Evolutionary conservation across 2,888 invertebrate genomes (phyloP), one percentile per base, ranked within the genome.

Genomic region (Morinoia aosen): DNA sequence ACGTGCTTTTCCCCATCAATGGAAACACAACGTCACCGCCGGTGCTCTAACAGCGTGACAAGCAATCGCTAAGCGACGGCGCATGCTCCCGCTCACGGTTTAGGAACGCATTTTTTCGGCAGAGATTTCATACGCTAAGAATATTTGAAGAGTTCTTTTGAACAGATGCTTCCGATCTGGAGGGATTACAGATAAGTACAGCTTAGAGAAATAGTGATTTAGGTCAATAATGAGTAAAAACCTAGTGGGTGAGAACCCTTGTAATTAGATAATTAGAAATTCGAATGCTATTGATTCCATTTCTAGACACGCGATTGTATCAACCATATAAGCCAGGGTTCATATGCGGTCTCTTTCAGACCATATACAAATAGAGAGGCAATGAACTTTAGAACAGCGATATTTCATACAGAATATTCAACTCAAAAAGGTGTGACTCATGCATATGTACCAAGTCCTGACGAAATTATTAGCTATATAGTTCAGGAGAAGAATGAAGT

Each of bases 1-100:
- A 76, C 76, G 76, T 76, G 76, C 76, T 76, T 76, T 76, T 76
- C 25, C 76, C 25, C 76, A 76, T 76, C 76, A 76, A 76, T 76
- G 76, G 76, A 76, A 76, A 76, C 2, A 76, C 25, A 76, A 33
- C 33, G 76, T 76, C 76, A 76, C 76, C 25, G 76, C 76, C 25
- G 19, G 76, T 76, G 76, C 76, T 33, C 14, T 76, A 76, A 76
- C 76, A 76, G 76, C 76, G 33, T 76, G 76, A 76, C 76, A 76
- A 76, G 76, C 76, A 10, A 16, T 33, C 76, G 76, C 76, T 33
- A 1, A 12, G 61, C 12, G 14, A 61, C 12, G 19, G 25, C 16
- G 33, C 76, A 25, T 33, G 25, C 25, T 8, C 0, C 8, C 33
- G 76, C 33, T 3, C 76, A 76, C 19, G 76, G 14, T 76, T 33